Percentiles rank a stretch among this genome's conserved stretches.
phyloP scores from a whole-genome alignment of 2,113 vertebrate genomes.

The Lanius collurio region DNA sequence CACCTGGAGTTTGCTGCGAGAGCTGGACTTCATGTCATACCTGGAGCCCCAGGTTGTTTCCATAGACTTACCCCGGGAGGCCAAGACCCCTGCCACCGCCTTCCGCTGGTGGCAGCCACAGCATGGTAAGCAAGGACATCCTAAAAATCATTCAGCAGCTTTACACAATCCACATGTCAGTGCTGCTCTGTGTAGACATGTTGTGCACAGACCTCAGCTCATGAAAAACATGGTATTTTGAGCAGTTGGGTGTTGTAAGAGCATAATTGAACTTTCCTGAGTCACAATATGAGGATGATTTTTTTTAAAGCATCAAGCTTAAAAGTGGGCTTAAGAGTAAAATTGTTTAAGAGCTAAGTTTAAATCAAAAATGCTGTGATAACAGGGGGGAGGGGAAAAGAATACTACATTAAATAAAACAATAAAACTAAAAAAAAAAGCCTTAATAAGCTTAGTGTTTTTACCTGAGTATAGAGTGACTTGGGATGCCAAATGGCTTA shows the following conservation, averaged over 20 bases:
- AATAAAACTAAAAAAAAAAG: background rate
- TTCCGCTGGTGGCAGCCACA: constrained; percentile 99
- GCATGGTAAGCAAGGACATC: constrained; percentile 75
- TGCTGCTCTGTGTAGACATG: background rate
- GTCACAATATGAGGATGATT: background rate
- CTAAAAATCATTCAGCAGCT: background rate
- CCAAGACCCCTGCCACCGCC: constrained; percentile 88
- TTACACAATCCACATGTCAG: background rate
- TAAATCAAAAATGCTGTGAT: background rate
- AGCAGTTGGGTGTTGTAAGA: background rate
- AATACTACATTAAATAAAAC: background rate
- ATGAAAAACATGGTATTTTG: background rate
- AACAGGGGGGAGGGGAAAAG: background rate
- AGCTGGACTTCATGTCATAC: constrained; percentile 93
- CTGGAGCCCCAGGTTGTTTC: constrained; percentile 94
- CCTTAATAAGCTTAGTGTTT: background rate
- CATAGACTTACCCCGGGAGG: constrained; percentile 88
- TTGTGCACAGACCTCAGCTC: background rate
- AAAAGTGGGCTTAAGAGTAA: background rate
- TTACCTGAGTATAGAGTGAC: background rate
- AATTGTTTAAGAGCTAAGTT: background rate
- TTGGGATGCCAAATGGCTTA: background rate
- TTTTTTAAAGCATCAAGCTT: background rate
- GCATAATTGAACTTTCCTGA: background rate
- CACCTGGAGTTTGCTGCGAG: constrained; percentile 89